Percentiles rank a stretch among this genome's conserved stretches.
Conservation (phyloP, 1,140 invertebrate species). For the Lutraria rhynchaena region DNA sequence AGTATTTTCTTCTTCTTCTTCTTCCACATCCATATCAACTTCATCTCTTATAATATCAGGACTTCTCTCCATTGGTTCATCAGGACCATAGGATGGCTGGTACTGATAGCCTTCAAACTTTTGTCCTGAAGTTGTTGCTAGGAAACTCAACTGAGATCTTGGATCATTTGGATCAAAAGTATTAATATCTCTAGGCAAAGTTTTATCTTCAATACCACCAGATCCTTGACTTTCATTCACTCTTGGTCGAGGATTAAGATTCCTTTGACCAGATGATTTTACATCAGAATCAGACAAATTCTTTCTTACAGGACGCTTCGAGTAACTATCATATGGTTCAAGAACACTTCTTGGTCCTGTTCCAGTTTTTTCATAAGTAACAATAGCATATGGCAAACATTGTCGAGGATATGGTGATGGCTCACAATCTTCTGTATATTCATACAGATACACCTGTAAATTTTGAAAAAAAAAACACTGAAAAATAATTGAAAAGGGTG, state of each 20-base stretch:
- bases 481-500: no score
- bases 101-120: not conserved
- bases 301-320: not conserved
- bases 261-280: not conserved
- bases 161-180: slow-evolving; percentile 22
- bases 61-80: not conserved
- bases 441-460: slow-evolving; percentile 66
- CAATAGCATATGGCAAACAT: slow-evolving; percentile 57
- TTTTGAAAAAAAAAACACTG: no score
- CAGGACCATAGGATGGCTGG: slow-evolving; percentile 47
- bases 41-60: not conserved
- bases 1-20: not conserved
- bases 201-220: no score
- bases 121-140: not conserved
- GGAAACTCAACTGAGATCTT: slow-evolving; percentile 37
- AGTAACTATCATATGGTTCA: slow-evolving; percentile 20
- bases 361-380: slow-evolving; percentile 32
- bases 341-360: not conserved
- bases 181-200: not conserved
- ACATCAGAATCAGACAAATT: no score
- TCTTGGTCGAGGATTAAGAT: not conserved
- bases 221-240: not conserved
- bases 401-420: slow-evolving; percentile 56
- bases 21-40: not conserved
- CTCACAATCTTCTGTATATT: slow-evolving; percentile 65